Conservation (phyloP, 1,140 invertebrate genomes). For the Coelopa frigida region DNA sequence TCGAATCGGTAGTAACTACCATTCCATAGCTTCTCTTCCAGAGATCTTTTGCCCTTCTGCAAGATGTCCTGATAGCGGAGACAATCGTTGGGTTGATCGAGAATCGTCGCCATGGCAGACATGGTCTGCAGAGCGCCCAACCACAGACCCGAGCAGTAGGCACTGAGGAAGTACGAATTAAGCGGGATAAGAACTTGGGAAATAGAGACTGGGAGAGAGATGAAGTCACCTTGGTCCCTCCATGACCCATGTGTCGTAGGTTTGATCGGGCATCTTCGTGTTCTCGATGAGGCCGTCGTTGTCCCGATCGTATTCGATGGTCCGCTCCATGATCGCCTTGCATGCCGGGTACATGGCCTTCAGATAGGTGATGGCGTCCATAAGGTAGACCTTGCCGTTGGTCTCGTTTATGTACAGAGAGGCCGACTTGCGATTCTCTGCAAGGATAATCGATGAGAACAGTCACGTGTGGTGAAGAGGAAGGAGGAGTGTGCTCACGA, state of each 20-base stretch:
- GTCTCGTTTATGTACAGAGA: conserved; percentile 44
- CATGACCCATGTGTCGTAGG: conserved; percentile 90
- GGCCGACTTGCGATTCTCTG: conserved; percentile 43
- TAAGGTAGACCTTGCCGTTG: conserved; percentile 44
- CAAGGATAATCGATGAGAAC: not conserved
- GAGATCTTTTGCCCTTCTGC: conserved; percentile 63
- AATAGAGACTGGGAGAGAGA: conserved; percentile 4
- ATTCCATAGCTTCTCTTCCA: conserved; percentile 82
- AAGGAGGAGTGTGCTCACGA: conserved; percentile 21
- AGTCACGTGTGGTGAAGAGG: not conserved
- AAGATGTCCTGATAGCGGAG: conserved; percentile 62
- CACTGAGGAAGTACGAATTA: conserved; percentile 59
- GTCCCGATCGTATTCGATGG: conserved; percentile 68
- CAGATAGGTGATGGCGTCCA: conserved; percentile 49
- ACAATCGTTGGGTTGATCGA: conserved; percentile 57
- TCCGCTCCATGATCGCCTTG: conserved; percentile 54
- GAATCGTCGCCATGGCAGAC: conserved; percentile 61
- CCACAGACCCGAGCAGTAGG: conserved; percentile 90
- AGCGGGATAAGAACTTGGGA: conserved; percentile 7
- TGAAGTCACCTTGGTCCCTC: conserved; percentile 65
- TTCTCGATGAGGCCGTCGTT: conserved; percentile 89
- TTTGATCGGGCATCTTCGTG: conserved; percentile 81
- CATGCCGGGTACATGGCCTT: conserved; percentile 55
- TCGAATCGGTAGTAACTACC: conserved; percentile 82
- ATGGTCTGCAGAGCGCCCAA: conserved; percentile 67